Base-by-base conservation (phyloP, 2,888 invertebrate genomes). In the Acrobasis suavella region DNA sequence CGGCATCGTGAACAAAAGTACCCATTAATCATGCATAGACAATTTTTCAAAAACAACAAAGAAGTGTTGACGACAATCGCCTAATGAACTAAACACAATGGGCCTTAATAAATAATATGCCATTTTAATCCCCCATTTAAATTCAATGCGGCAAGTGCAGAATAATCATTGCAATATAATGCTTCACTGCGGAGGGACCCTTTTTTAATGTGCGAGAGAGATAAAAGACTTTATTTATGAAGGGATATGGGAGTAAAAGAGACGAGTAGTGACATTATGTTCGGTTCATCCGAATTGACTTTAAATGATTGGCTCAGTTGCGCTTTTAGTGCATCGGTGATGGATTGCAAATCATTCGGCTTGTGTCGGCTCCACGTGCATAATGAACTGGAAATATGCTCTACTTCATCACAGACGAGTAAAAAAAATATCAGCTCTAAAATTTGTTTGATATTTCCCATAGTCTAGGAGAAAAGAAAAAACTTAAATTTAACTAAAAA, bases 101-200 rank as follows among this genome's bases (percentile, higher is more conserved):
- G 85, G 73, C 77, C 85, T 86, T 90, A 89, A 91, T 89, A 90
- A 89, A 90, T 90, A 89, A 89, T 88, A 87, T 80, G 83, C 83
- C 86, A 78, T 86, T 87, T 85, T 91, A 91, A 91, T 91, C 91
- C 89, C 89, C 90, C 81, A 89, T 92, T 92, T 92, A 91, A 91
- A 92, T 92, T 91, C 90, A 92, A 91, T 92, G 83, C 85, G 78
- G 91, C 91, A 91, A 91, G 92, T 92, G 91, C 86, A 84, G 78
- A 78, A 87, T 91, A 92, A 92, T 92, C 91, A 91, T 92, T 87
- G 87, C 91, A 89, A 91, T 91, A 92, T 92, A 92, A 92, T 90
- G 91, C 87, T 81, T 77, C 88, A 79, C 73, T 85, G 68, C 66
- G 73, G 78, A 80, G 89, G 89, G 87, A 78, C 68, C 75, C 74